Base-by-base conservation (phyloP, 2,797 vertebrate genomes). In the Caiman crocodilus region DNA sequence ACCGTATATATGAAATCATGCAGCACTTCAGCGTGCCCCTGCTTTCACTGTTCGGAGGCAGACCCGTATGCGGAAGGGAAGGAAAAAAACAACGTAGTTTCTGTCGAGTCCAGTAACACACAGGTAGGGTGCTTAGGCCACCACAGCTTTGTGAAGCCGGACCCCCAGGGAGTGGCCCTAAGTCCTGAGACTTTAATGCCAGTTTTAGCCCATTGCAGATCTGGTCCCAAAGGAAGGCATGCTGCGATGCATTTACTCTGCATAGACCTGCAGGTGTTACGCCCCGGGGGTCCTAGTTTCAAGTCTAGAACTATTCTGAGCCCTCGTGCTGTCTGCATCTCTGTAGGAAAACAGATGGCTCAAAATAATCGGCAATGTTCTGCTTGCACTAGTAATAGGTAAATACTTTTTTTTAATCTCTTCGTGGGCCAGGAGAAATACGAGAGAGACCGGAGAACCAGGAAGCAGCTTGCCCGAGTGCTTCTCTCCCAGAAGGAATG, bases 341-440 rank as follows among this genome's bases (percentile, higher is more conserved):
- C 14, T 59, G 1, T 25, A 21, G 8, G 64, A 50, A 42, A 17
- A 35, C 63, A 26, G 50, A 42, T 58, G 42, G 32, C 71, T 84
- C 12, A 58, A 58, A 79, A 73, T 35, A 50, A 23, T 60, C 14
- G 76, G 42, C 59, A 56, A 26, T 69, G 0, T 69, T 0, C 16
- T 23, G 28, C 58, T 84, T 42, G 6, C n/a, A 26, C 0, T 1
- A 1, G 10, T 55, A 60, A 0, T 0, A 76, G 20, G 18, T 63
- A 84, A 79, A 78, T 0, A 35, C 4, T 17, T 4, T 30, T 4
- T 13, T 28, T 32, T 11, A 26, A 3, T 18, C 35, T 2, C 17
- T 82, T 11, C 42, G 3, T 50, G 42, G 42, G 69, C 69, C 69
- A 25, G 35, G 7, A 2, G 25, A 50, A 13, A 73, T 32, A 42